These are phyloP conservation scores for Ennomos quercinarius DNA, from an alignment of 2,888 invertebrate genomes.

Conservation along the genomic window DNA sequence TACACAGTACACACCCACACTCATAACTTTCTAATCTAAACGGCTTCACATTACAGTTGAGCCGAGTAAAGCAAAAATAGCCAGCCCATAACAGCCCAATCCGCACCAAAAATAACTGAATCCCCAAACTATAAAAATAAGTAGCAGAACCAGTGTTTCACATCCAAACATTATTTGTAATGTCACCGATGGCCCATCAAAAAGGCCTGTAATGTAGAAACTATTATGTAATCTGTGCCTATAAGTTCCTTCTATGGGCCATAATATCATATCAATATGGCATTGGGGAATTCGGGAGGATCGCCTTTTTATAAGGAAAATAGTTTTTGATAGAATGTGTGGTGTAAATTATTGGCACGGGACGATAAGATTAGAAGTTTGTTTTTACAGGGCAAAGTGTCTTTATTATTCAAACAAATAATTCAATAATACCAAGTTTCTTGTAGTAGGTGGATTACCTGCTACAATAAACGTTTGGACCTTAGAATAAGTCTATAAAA, in stretches of 20 bases:
- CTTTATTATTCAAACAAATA: too few species aligned
- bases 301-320: constrained; percentile 18
- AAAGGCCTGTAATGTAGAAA: constrained; percentile 1
- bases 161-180: constrained; percentile 24
- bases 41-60: constrained; percentile 1
- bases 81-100: neutral
- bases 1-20: too few species aligned
- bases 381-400: too few species aligned
- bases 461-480: too few species aligned
- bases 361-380: too few species aligned
- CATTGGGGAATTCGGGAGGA: constrained; percentile 17
- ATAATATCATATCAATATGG: constrained; percentile 28
- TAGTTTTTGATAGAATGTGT: constrained; percentile 15
- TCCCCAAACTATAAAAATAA: constrained; percentile 25
- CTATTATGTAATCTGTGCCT: neutral
- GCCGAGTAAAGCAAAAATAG: neutral
- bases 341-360: too few species aligned
- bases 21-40: neutral
- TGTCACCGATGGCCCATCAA: constrained; percentile 16
- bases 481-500: too few species aligned
- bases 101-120: constrained; percentile 9
- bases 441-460: too few species aligned
- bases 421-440: too few species aligned
- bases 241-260: constrained; percentile 3
- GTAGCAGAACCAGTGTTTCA: constrained; percentile 16